Base-by-base conservation (phyloP, 2,113 vertebrate genomes). In the Monopterus albus region DNA sequence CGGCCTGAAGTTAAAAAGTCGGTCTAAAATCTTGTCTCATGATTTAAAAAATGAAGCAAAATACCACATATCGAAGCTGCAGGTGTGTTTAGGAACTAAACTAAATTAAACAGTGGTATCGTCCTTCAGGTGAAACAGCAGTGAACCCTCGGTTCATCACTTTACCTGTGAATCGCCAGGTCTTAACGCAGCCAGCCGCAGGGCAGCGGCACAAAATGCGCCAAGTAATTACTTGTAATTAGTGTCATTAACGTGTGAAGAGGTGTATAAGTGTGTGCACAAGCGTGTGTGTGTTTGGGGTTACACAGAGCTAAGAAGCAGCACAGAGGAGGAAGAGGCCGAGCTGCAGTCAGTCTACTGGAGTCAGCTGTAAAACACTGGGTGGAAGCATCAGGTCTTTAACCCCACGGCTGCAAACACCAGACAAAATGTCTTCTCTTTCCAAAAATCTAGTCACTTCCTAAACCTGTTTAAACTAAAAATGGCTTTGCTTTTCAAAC, bases 201-300 rank as follows among this genome's bases (percentile, higher is more conserved):
- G 79, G 70, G 65, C 68, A 46, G 59, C 60, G 57, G 68, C 61
- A 17, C 29, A 15, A 79, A 70, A 83, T 78, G 60, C 51, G 76
- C 61, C 8, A 15, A 68, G 79, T 84, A 87, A 85, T 89, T 82
- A 56, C 72, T 78, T 47, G 78, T 87, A 85, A 87, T 87, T 82
- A 55, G 82, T 68, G 73, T 72, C 72, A 83, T 89, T 85, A 79
- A 59, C n/a, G 46, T 64, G 65, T 69, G 20, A 68, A 71, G 66
- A 45, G 58, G 38, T 51, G 20, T 72, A 13, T 59, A 60, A 17
- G 70, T 25, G 55, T 36, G 39, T 65, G 46, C 62, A 21, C 69
- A 55, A 46, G 51, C 21, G 13, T 38, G 33, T 56, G 35, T 38
- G 20, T 38, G 33, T 58, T 13, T 57, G 35, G 51, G 74, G 58